A percentile compares a stretch with the other conserved stretches of the same genome.
Evolutionary conservation across 2,888 invertebrate species (phyloP).

Genomic region (Megalurothrips usitatus): DNA sequence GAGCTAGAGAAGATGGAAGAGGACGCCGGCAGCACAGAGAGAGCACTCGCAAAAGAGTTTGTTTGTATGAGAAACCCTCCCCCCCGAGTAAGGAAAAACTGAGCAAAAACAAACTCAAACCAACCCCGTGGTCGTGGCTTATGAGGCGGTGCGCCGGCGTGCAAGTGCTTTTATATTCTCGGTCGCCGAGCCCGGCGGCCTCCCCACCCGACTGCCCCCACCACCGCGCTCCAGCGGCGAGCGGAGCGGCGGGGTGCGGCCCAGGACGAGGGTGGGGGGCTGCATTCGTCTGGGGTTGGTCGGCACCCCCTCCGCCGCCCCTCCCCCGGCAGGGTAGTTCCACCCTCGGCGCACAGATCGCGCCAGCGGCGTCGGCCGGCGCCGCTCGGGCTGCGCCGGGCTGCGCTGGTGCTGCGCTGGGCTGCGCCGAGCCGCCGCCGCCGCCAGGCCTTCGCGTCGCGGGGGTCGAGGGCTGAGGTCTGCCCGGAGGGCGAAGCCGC

Average conservation of each 20-base stretch:
- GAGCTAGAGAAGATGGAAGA: conserved; percentile 2
- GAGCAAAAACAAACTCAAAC: conserved; percentile 33
- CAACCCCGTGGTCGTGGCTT: conserved; percentile 36
- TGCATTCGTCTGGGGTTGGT: conserved; percentile 30
- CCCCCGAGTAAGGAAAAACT: conserved; percentile 15
- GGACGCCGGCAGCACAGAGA: conserved; percentile 1
- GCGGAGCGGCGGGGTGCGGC: conserved; percentile 32
- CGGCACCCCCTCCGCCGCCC: conserved; percentile 32
- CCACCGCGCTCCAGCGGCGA: conserved; percentile 32
- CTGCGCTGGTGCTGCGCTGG: not conserved
- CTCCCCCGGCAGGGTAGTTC: conserved; percentile 36
- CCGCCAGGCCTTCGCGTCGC: not conserved
- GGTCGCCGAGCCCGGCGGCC: conserved; percentile 19
- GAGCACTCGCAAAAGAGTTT: conserved; percentile 16
- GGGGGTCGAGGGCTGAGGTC: too few species aligned
- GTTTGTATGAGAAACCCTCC: not conserved
- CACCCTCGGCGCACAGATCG: conserved; percentile 50
- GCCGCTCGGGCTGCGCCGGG: conserved; percentile 38
- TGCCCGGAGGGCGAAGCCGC: too few species aligned
- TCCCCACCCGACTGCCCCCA: conserved; percentile 36
- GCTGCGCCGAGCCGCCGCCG: not conserved
- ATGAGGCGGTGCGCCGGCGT: conserved; percentile 33
- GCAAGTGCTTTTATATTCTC: conserved; percentile 37
- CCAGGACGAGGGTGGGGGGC: conserved; percentile 29
- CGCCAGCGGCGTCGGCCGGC: conserved; percentile 40